Base-by-base conservation (phyloP, 2,888 invertebrate species). In the Rotaria socialis region DNA sequence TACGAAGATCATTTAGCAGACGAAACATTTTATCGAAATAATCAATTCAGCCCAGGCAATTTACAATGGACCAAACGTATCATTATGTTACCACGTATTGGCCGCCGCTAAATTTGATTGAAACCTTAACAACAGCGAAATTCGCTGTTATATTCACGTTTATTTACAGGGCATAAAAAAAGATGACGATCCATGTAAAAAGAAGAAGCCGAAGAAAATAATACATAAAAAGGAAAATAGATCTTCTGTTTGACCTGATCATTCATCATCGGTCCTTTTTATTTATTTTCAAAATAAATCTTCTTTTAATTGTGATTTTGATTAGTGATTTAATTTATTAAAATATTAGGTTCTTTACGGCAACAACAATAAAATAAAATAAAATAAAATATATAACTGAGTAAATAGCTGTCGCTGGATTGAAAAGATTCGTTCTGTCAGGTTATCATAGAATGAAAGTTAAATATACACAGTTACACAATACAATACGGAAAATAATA, bases 71-170 rank as follows among this genome's bases (percentile, higher is more conserved):
- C n/a, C 10, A 80, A 80, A 47, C 80, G 80, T 80, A 80, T 80
- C 14, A 80, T 80, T n/a, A 80, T 80, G 80, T 80, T 80, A 24
- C 80, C 80, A 47, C 80, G 80, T 11, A 47, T 80, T 47, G 80
- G 80, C 47, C 43, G 47, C 10, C 80, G 80, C 47, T 80, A 47
- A 24, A 47, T 80, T 80, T 35, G 35, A 19, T 67, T 35, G 35
- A 41, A 14, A 41, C 35, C 4, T 5, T 0, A 67, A 67, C 35
- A 41, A 52, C 27, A 67, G 3, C 14, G 0, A 27, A 60, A 27
- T 27, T 11, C 19, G 35, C 7, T 35, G 67, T 67, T 67, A 67
- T 35, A 41, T 35, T 19, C 14, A 35, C 67, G 19, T 67, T 67
- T 16, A 35, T 67, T 35, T 35, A 6, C 3, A 67, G 19, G 16